Evolutionary conservation across 2,113 vertebrate genomes (phyloP).

Genomic region (Kryptolebias marmoratus): DNA sequence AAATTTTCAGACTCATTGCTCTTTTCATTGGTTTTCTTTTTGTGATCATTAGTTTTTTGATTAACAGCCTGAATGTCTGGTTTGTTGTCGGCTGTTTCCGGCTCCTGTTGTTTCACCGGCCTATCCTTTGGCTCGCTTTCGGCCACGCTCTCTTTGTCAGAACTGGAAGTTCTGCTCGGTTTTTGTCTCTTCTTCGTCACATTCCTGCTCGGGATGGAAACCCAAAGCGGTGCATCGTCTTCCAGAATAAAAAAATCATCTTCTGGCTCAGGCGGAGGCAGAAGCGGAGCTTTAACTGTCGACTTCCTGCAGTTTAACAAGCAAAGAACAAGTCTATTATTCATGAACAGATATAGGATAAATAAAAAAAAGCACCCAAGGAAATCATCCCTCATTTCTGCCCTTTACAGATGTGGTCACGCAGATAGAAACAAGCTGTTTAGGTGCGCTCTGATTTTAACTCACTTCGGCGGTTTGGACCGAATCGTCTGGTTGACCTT

Average conservation of each 20-base stretch:
- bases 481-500: slow-evolving; percentile 57
- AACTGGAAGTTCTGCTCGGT: slow-evolving; percentile 22
- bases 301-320: slow-evolving; percentile 41
- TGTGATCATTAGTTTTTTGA: slow-evolving; percentile 17
- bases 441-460: background rate
- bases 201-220: slow-evolving; percentile 69
- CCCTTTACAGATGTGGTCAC: background rate
- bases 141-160: slow-evolving; percentile 29
- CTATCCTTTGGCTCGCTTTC: slow-evolving; percentile 21
- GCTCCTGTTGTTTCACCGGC: background rate
- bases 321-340: background rate
- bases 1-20: slow-evolving; percentile 5
- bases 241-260: slow-evolving; percentile 81
- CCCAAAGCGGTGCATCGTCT: slow-evolving; percentile 59
- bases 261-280: slow-evolving; percentile 53
- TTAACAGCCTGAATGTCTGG: background rate
- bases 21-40: slow-evolving; percentile 13
- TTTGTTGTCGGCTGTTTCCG: background rate
- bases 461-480: slow-evolving; percentile 63
- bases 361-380: background rate
- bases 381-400: background rate
- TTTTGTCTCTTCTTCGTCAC: slow-evolving; percentile 24
- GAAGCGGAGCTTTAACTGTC: slow-evolving; percentile 35
- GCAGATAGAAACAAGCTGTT: background rate
- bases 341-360: no score